Evolutionary conservation across 2,113 vertebrate genomes (phyloP).

Genomic region (Spheniscus mendiculus): DNA sequence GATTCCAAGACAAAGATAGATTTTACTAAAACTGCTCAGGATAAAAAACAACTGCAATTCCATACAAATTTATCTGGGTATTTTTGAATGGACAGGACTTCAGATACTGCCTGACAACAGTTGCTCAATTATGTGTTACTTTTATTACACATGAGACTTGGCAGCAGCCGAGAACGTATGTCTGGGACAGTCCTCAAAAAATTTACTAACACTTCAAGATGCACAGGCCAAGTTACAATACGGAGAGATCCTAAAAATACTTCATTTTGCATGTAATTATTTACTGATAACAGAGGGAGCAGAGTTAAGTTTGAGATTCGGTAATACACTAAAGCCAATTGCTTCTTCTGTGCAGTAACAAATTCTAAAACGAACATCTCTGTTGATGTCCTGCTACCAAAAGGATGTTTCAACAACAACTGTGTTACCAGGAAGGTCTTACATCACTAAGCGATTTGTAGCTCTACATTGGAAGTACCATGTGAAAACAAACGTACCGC

Average conservation of each 20-base stretch:
- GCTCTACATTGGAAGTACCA: background rate
- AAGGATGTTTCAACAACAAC: constrained; percentile 29
- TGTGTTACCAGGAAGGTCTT: constrained; percentile 13
- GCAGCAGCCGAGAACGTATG: constrained; percentile 43
- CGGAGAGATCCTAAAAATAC: constrained; percentile 44
- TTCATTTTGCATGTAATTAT: constrained; percentile 38
- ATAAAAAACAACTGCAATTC: background rate
- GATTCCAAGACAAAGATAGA: background rate
- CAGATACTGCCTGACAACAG: constrained; percentile 52
- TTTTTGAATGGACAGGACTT: constrained; percentile 50
- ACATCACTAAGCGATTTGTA: background rate
- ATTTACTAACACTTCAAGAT: constrained; percentile 36
- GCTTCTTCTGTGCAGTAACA: background rate
- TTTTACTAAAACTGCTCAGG: background rate
- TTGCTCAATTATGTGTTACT: constrained; percentile 64
- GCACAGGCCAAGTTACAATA: constrained; percentile 59
- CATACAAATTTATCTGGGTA: background rate
- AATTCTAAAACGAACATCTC: background rate
- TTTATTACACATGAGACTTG: constrained; percentile 48
- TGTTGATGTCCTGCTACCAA: constrained; percentile 7
- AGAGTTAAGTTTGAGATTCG: background rate
- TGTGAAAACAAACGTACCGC: background rate
- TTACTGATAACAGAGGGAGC: constrained; percentile 26
- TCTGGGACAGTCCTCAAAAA: constrained; percentile 40
- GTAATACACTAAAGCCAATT: background rate